Conservation (phyloP, 1,140 invertebrate genomes). For the Ceratina calcarata region DNA sequence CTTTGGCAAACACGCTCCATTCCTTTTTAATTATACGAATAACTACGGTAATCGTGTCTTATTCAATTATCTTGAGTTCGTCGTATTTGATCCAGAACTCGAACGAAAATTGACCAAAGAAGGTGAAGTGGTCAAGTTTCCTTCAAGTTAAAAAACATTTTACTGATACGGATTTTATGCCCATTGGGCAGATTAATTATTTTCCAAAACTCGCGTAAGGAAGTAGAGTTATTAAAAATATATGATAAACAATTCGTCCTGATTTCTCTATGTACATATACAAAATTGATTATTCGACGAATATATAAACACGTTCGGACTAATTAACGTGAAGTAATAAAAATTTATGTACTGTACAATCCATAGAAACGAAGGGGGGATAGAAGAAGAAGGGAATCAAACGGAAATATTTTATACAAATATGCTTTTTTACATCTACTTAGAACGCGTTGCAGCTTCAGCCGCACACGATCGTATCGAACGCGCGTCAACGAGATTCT, state of each 20-base stretch:
- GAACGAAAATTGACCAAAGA: not conserved
- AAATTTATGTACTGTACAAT: conserved; percentile 63
- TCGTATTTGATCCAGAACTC: not conserved
- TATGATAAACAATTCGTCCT: conserved; percentile 33
- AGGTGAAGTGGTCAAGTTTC: not conserved
- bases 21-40: conserved; percentile 10
- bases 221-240: conserved; percentile 35
- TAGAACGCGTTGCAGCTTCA: conserved; percentile 31
- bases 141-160: conserved; percentile 1
- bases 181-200: conserved; percentile 5
- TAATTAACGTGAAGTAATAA: conserved; percentile 1
- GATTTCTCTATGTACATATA: conserved; percentile 33
- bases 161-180: not conserved
- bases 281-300: conserved; percentile 20
- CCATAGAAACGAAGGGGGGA: not conserved
- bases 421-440: conserved; percentile 55
- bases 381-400: conserved; percentile 7
- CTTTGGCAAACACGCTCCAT: conserved; percentile 43
- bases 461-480: conserved; percentile 55
- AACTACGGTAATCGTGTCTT: conserved; percentile 3
- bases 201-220: not conserved
- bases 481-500: conserved; percentile 48
- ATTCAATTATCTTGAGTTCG: conserved; percentile 6
- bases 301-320: not conserved
- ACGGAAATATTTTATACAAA: conserved; percentile 56